Conservation (phyloP, 2,797 vertebrate genomes). For the Scolopax rusticola region DNA sequence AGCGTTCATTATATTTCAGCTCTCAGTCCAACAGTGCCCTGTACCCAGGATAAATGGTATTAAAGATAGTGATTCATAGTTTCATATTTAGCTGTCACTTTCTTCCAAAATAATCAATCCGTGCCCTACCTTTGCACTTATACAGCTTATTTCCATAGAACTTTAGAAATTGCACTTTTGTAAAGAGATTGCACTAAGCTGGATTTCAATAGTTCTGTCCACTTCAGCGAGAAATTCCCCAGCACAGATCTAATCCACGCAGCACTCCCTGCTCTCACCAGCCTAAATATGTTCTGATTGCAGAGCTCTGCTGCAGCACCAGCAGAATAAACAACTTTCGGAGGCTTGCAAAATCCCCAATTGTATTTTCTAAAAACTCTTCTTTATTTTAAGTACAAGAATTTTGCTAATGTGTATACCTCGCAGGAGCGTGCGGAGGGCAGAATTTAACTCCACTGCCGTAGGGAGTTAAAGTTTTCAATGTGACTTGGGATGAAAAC, state of each 20-base stretch:
- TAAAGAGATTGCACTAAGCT: neutral
- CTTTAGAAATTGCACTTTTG: neutral
- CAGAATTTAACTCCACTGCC: neutral
- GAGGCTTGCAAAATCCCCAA: neutral
- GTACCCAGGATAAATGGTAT: neutral
- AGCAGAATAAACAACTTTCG: neutral
- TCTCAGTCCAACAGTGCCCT: neutral
- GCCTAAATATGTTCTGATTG: neutral
- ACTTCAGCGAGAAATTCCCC: slow-evolving; percentile 33
- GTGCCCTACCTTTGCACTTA: neutral
- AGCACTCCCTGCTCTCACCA: neutral
- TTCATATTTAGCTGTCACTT: neutral
- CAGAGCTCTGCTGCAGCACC: neutral
- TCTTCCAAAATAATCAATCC: neutral
- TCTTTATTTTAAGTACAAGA: neutral
- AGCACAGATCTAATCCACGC: neutral
- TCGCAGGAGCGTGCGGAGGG: fast-evolving
- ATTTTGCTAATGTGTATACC: neutral
- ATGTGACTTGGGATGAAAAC: neutral
- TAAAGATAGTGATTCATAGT: neutral
- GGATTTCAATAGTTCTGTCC: slow-evolving; percentile 15
- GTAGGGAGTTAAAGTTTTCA: neutral
- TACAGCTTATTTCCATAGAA: neutral
- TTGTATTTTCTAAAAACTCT: neutral
- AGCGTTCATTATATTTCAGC: neutral